These are phyloP conservation scores for Nyctibius bracteatus DNA, from an alignment of 2,113 vertebrate genomes.

Conservation along the genomic window DNA sequence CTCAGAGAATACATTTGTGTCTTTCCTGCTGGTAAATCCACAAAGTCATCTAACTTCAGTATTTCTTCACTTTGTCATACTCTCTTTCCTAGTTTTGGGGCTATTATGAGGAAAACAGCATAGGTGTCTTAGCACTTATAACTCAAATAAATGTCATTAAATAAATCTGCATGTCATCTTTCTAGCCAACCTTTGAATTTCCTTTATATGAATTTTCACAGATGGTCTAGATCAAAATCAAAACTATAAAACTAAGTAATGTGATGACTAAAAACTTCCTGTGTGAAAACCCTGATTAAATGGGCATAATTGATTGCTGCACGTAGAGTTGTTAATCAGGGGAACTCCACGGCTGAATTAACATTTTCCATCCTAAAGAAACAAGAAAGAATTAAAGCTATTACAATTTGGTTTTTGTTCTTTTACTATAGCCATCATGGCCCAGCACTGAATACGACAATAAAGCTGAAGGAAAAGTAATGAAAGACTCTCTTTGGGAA, in stretches of 20 bases:
- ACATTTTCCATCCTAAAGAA: background rate
- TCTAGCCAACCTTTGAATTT: background rate
- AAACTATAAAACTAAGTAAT: background rate
- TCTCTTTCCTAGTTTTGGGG: background rate
- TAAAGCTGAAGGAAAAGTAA: background rate
- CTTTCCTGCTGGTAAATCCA: background rate
- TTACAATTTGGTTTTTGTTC: background rate
- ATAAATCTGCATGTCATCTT: background rate
- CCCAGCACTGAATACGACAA: background rate
- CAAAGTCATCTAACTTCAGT: background rate
- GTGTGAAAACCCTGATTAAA: background rate
- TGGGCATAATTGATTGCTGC: background rate
- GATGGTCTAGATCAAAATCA: background rate
- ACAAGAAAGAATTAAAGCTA: background rate
- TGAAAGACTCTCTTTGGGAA: background rate
- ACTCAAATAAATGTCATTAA: background rate
- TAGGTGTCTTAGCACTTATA: background rate
- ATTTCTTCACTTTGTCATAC: background rate
- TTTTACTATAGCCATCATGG: background rate
- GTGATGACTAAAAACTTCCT: background rate
- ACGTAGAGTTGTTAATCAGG: accelerated
- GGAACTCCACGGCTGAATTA: background rate
- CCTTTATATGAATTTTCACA: background rate
- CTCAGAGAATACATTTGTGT: background rate
- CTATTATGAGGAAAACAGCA: background rate